These are phyloP conservation scores for Saxidomus purpurata DNA, from an alignment of 1,140 invertebrate genomes.

Conservation along the genomic window DNA sequence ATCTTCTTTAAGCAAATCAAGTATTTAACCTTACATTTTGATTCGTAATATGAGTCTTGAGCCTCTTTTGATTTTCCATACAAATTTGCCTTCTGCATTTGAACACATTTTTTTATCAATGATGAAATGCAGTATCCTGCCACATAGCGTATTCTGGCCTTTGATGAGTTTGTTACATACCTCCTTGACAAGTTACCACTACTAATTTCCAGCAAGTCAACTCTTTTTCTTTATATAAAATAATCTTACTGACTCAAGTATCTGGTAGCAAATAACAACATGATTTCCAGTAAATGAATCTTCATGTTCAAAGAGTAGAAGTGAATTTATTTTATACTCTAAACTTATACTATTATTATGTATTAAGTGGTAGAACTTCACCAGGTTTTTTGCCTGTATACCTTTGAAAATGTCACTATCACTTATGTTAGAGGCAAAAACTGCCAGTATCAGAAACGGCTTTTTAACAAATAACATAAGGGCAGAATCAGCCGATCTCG, in stretches of 20 bases:
- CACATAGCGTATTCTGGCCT: not conserved
- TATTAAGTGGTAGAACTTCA: not conserved
- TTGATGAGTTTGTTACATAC: not conserved
- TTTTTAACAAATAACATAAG: not conserved
- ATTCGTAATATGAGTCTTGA: not conserved
- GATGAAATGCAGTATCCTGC: not conserved
- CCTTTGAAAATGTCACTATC: too few relatives aligned
- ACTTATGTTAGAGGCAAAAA: not conserved
- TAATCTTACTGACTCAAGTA: not conserved
- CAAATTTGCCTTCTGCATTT: not conserved
- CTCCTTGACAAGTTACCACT: not conserved
- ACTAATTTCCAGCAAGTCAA: not conserved
- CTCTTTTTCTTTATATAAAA: not conserved
- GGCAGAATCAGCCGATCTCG: too few relatives aligned
- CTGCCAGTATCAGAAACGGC: not conserved
- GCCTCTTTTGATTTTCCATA: not conserved
- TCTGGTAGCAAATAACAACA: conserved; percentile 28
- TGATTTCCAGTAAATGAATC: not conserved
- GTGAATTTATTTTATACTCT: not conserved
- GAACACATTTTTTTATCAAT: not conserved
- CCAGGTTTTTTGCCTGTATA: not conserved
- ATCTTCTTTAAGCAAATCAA: not conserved
- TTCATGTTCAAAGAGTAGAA: not conserved
- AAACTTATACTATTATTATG: not conserved
- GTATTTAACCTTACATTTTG: not conserved